phyloP scores from a whole-genome alignment of 2,113 vertebrate genomes.

The Amphiprion percula region DNA sequence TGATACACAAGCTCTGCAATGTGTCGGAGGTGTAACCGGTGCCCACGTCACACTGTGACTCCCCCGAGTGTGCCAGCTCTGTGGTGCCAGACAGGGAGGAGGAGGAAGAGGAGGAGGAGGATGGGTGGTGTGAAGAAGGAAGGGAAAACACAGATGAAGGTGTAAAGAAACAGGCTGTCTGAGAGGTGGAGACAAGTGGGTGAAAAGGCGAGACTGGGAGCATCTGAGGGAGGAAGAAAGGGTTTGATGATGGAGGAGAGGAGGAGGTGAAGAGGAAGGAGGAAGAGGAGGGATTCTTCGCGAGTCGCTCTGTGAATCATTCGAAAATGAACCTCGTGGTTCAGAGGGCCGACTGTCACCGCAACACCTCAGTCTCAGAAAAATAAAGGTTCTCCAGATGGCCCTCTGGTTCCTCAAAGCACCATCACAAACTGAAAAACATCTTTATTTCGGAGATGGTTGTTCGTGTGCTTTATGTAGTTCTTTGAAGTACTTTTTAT shows the following conservation, averaged over 20 bases:
- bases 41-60: slow-evolving; percentile 54
- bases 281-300: slow-evolving; percentile 15
- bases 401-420: too few relatives aligned
- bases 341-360: slow-evolving; percentile 8
- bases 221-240: slow-evolving; percentile 16
- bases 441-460: too few relatives aligned
- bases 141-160: slow-evolving; percentile 57
- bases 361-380: background rate
- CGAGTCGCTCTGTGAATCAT: slow-evolving; percentile 48
- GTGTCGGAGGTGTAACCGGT: slow-evolving; percentile 56
- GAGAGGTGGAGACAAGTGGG: slow-evolving; percentile 34
- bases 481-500: too few relatives aligned
- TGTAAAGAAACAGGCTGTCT: slow-evolving; percentile 28
- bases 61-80: slow-evolving; percentile 61
- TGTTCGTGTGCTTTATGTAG: too few relatives aligned
- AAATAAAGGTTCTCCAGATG: too few relatives aligned
- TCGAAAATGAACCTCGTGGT: slow-evolving; percentile 39
- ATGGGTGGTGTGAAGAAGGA: slow-evolving; percentile 47
- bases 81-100: slow-evolving; percentile 71
- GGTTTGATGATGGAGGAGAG: slow-evolving; percentile 27
- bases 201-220: slow-evolving; percentile 31
- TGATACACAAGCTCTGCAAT: slow-evolving; percentile 56
- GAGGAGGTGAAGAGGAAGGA: slow-evolving; percentile 7
- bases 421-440: too few relatives aligned
- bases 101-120: slow-evolving; percentile 30